Conservation (phyloP, 2,113 vertebrate genomes). For the Oreotrochilus melanogaster region DNA sequence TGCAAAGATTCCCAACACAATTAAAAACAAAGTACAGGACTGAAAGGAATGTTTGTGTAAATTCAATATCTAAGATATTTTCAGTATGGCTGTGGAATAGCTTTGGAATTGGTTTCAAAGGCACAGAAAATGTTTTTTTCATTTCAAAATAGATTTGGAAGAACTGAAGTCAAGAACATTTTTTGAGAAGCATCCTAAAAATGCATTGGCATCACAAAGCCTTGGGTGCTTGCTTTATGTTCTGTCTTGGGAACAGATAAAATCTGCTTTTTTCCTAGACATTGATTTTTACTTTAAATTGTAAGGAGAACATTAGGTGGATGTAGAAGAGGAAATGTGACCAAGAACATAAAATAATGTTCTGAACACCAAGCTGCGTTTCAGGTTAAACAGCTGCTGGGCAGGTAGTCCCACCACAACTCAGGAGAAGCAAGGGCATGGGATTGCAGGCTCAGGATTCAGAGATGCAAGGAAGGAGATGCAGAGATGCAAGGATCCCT, state of each 20-base stretch:
- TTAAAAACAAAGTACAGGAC: not conserved
- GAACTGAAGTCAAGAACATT: slow-evolving; percentile 24
- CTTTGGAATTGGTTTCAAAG: slow-evolving; percentile 54
- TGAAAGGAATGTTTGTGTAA: not conserved
- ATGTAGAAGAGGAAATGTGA: not conserved
- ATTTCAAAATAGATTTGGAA: slow-evolving; percentile 51
- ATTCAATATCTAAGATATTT: not conserved
- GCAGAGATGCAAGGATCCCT: too few relatives aligned
- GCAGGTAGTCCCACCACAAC: not conserved
- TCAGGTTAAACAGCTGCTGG: not conserved
- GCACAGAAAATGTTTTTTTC: slow-evolving; percentile 38
- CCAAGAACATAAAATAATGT: not conserved
- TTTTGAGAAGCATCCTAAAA: slow-evolving; percentile 38
- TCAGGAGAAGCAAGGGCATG: not conserved
- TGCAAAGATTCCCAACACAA: not conserved
- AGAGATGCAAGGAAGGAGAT: not conserved
- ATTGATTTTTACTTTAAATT: slow-evolving; percentile 20
- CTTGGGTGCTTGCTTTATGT: slow-evolving; percentile 38
- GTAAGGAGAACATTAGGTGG: slow-evolving; percentile 32
- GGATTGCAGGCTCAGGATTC: not conserved
- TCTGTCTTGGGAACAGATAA: slow-evolving; percentile 42
- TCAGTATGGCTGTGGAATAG: not conserved
- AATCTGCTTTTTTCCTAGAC: not conserved
- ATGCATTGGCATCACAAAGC: not conserved
- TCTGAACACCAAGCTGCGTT: not conserved